Conservation (phyloP, 53 echinoderm and acorn worm species). For the Astropecten irregularis region DNA sequence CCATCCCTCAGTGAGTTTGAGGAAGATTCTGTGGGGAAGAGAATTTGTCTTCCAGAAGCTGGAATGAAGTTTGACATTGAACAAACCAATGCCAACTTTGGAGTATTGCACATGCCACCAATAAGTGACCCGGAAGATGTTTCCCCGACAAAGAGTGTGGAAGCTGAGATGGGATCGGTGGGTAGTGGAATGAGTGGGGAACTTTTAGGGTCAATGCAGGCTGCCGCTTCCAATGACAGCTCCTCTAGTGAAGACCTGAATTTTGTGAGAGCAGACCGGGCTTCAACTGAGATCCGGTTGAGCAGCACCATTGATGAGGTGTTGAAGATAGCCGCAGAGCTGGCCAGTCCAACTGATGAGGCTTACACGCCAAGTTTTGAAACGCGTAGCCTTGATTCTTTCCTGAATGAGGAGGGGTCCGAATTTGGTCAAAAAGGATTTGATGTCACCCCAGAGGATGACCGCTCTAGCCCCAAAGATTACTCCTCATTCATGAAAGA, state of each 20-base stretch:
- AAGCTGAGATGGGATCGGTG: slow-evolving; percentile 28
- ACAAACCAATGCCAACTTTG: slow-evolving; percentile 21
- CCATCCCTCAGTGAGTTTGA: slow-evolving; percentile 28
- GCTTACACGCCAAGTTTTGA: slow-evolving; percentile 62
- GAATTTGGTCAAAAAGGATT: slow-evolving; percentile 6
- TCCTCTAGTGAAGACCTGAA: slow-evolving; percentile 44
- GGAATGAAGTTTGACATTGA: slow-evolving; percentile 17
- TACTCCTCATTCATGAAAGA: slow-evolving; percentile 77
- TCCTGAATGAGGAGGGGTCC: slow-evolving; percentile 59
- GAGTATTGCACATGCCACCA: not conserved
- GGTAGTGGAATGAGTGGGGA: slow-evolving; percentile 39
- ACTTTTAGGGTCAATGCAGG: slow-evolving; percentile 35
- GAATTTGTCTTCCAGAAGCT: not conserved
- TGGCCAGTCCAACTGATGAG: slow-evolving; percentile 71
- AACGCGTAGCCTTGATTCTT: slow-evolving; percentile 66
- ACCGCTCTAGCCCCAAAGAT: slow-evolving; percentile 34
- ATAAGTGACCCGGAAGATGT: slow-evolving; percentile 23
- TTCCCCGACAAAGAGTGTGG: slow-evolving; percentile 53
- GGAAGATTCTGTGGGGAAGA: not conserved
- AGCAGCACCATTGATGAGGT: slow-evolving; percentile 68
- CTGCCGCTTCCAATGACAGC: slow-evolving; percentile 57
- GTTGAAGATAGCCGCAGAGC: slow-evolving; percentile 56
- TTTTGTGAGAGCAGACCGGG: slow-evolving; percentile 48
- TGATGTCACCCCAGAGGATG: slow-evolving; percentile 11
- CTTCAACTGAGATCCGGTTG: slow-evolving; percentile 44